Base-by-base conservation (phyloP, 2,113 vertebrate species). In the Pteropus alecto region DNA sequence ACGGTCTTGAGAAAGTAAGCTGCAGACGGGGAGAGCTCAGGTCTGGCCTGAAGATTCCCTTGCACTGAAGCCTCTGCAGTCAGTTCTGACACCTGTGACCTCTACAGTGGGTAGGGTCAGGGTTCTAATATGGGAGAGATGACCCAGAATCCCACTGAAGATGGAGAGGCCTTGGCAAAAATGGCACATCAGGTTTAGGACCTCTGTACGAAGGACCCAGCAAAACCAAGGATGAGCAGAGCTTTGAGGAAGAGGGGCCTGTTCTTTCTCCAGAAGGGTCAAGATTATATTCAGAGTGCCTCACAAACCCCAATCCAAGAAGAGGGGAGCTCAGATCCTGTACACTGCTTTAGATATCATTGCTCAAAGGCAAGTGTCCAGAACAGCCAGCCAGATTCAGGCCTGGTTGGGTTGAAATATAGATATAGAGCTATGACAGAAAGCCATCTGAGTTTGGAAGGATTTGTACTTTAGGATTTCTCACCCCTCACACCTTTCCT, bases 331-430 rank as follows among this genome's bases (percentile, higher is more conserved):
- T 91, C 33, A 46, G 16, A 93, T 43, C 21, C 54, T 96, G 13
- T 92, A 33, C 28, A 63, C 83, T 94, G 43, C 67, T 95, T 87
- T 65, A n/a, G n/a, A 86, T 91, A 71, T 38, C 73, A 13, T 84
- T 79, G 35, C 56, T 33, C 41, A 60, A 88, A 92, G 14, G 22
- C 30, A 33, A 67, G 56, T 94, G 65, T 43, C 58, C 54, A 56
- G 33, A 82, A 41, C 18, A 79, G 56, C 48, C 81, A 58, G 76
- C 38, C 30, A 93, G 30, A 91, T 60, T 30, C 65, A 95, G 48
- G 61, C n/a, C 43, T 1, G 9, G 21, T 38, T 97, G 46, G 7
- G 12, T 41, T 85, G 70, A 67, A 92, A 12, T 84, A 87, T 70
- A 81, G 87, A 87, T 71, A 68, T 24, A 61, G 73, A 95, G 38